Conservation (phyloP, 2,113 vertebrate species). For the Sphyrna mokarran region DNA sequence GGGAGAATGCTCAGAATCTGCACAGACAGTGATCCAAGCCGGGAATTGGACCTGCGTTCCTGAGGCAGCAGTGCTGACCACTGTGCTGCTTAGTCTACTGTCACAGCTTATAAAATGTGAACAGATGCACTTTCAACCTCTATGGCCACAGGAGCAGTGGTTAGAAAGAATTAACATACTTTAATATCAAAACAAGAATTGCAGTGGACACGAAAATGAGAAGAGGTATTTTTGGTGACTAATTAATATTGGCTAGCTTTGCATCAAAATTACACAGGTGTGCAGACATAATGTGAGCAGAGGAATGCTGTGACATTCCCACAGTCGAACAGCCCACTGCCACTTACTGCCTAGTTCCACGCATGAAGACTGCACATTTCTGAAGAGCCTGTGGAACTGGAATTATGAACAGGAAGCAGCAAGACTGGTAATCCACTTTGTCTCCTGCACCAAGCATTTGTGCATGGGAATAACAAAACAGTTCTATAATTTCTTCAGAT, state of each 20-base stretch:
- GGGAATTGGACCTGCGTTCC: too few species aligned
- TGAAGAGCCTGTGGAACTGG: not conserved
- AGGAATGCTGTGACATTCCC: not conserved
- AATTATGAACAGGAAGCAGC: not conserved
- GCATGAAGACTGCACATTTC: not conserved
- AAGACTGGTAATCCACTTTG: not conserved
- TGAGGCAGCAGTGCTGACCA: too few species aligned
- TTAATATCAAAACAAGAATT: not conserved
- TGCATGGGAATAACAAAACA: not conserved
- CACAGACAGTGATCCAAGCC: too few species aligned
- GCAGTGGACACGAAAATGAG: not conserved
- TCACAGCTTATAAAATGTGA: not conserved
- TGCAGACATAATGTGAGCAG: not conserved
- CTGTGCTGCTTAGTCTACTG: too few species aligned
- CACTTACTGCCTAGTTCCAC: not conserved
- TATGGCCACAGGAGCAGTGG: not conserved
- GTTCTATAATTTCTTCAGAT: not conserved
- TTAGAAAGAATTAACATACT: not conserved
- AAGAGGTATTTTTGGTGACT: not conserved
- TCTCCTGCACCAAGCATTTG: not conserved
- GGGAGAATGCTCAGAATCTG: too few species aligned
- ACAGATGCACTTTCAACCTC: not conserved
- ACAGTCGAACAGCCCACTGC: not conserved
- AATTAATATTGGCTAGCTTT: not conserved
- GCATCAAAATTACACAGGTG: not conserved